Evolutionary conservation across 2,888 invertebrate genomes (phyloP).

Genomic region (Limnephilus lunatus): DNA sequence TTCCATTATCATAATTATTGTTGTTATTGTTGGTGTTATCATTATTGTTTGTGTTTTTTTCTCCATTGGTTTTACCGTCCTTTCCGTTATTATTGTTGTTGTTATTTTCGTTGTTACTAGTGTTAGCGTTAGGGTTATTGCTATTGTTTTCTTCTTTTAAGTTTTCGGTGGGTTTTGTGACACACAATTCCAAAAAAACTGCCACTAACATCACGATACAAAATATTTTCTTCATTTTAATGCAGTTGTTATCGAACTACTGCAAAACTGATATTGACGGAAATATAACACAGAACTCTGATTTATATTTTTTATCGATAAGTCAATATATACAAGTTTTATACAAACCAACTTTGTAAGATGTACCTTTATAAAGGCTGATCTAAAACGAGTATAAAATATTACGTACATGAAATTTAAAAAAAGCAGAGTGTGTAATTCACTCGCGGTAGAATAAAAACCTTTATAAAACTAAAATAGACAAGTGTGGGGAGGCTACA

Average conservation of each 20-base stretch:
- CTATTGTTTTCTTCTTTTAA: background rate
- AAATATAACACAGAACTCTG: too few species aligned
- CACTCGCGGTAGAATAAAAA: too few species aligned
- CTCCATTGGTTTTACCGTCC: background rate
- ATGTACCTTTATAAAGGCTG: background rate
- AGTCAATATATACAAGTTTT: background rate
- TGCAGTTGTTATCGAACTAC: background rate
- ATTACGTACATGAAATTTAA: too few species aligned
- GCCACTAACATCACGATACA: background rate
- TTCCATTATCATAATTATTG: background rate
- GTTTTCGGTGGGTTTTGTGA: background rate
- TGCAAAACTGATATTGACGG: background rate
- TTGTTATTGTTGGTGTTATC: background rate
- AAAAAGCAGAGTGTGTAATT: too few species aligned
- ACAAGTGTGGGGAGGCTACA: too few species aligned
- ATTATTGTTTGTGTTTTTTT: background rate
- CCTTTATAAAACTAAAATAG: too few species aligned
- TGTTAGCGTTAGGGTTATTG: background rate
- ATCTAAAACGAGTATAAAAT: background rate
- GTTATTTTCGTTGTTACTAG: too few species aligned
- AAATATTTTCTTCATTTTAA: background rate
- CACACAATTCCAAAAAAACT: background rate
- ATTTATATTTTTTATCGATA: background rate
- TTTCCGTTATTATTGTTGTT: background rate
- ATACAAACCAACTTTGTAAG: background rate